phyloP scores from a whole-genome alignment of 1,140 invertebrate genomes.

The Plodia interpunctella region DNA sequence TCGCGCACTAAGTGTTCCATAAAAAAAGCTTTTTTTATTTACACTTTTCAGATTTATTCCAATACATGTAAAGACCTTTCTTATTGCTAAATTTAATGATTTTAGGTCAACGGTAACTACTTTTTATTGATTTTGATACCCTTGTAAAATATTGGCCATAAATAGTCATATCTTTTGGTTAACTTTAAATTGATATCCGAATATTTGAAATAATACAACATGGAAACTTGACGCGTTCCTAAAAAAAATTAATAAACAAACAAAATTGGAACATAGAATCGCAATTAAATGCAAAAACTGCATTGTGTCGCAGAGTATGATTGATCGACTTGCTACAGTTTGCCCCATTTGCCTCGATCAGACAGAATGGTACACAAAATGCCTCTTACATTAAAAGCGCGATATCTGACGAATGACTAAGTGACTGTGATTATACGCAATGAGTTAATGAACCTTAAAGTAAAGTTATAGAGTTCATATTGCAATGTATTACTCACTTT shows the following conservation, averaged over 20 bases:
- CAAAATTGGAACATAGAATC: constrained; percentile 7
- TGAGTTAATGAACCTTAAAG: not conserved
- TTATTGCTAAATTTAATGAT: no score
- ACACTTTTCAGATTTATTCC: no score
- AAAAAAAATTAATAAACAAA: not conserved
- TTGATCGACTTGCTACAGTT: constrained; percentile 28
- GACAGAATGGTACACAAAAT: constrained; percentile 43
- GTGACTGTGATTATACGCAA: constrained; percentile 6
- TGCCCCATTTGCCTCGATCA: constrained; percentile 3
- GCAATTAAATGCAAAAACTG: constrained; percentile 8
- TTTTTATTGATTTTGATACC: no score
- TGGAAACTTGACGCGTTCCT: no score
- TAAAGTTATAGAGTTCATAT: not conserved
- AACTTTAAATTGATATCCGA: no score
- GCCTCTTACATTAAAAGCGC: constrained; percentile 66
- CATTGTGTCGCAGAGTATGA: constrained; percentile 32
- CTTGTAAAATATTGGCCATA: no score
- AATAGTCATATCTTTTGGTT: no score
- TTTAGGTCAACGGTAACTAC: no score
- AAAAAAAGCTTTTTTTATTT: no score
- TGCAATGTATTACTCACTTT: not conserved
- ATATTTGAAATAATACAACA: no score
- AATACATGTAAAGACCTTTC: no score
- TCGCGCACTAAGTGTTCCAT: no score
- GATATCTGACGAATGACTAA: constrained; percentile 32